Evolutionary conservation across 2,113 vertebrate genomes (phyloP), one percentile per base, ranked within the genome.

Genomic region (Colistium nudipinnis): DNA sequence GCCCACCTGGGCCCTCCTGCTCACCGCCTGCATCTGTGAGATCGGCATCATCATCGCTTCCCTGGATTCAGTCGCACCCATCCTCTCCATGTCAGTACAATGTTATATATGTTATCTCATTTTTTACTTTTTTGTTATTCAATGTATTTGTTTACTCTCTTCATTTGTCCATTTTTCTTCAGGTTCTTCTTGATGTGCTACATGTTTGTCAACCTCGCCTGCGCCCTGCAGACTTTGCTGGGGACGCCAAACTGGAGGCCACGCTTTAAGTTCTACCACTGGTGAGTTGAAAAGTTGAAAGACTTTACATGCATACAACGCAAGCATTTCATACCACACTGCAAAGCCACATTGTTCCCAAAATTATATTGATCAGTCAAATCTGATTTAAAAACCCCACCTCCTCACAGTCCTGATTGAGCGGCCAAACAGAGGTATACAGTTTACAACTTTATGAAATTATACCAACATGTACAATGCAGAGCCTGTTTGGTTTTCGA

Each of bases 151-250:
- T 13, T 57, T 6, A 53, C 22, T 55, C 19, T 33, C 13, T 51
- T 12, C 1, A 8, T 53, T 31, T 59, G 12, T 54, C 20, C 22
- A 8, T 70, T 25, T 73, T 17, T 57, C 44, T 64, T 30, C 75
- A 99, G 98, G 98, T 99, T 99, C 84, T 99, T 99, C 90, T 90
- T 99, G 81, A 99, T 99, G 98, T 99, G 98, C 90, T 99, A 99
- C 92, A 97, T 99, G 97, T 99, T 99, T 4, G 98, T 99, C 63
- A 99, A 99, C 81, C 89, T 99, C 74, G 98, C 98, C 0, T 99
- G 98, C 4, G 98, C 98, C 0, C 94, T 99, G 49, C 98, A 99
- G 90, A 99, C 98, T 0, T 86, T 99, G 83, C 94, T 99, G 78
- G 92, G 97, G 87, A 99, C 98, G 0, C 98, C 98, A 25, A 99